Percentiles rank a stretch among this genome's conserved stretches.
Evolutionary conservation across 2,888 invertebrate genomes (phyloP).

Genomic region (Scaeva pyrastri): DNA sequence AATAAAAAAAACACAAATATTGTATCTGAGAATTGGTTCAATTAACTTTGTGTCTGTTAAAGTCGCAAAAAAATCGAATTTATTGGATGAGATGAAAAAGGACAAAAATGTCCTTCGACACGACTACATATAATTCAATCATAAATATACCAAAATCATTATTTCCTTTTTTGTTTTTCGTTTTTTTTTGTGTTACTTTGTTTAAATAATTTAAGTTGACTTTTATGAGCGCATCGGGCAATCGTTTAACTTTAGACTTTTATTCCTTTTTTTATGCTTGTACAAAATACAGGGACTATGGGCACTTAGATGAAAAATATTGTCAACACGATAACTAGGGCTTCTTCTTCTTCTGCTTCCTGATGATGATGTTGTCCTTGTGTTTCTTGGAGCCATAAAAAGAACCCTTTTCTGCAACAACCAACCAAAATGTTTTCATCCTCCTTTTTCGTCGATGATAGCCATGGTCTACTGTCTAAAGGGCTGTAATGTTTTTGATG

Average conservation of each 20-base stretch:
- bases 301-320: not conserved
- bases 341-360: not conserved
- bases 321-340: conserved; percentile 9
- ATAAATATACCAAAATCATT: not conserved
- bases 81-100: not conserved
- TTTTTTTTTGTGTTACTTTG: not conserved
- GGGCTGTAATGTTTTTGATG: not conserved
- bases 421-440: not conserved
- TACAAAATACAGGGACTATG: too few relatives aligned
- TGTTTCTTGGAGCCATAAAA: not conserved
- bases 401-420: conserved; percentile 4
- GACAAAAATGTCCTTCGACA: conserved; percentile 15
- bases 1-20: not conserved
- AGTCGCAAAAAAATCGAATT: not conserved
- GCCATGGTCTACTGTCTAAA: too few relatives aligned
- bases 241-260: not conserved
- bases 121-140: conserved; percentile 5
- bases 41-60: not conserved
- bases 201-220: conserved; percentile 3
- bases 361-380: conserved; percentile 5
- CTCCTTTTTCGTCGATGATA: not conserved
- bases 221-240: not conserved
- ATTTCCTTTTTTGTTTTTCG: not conserved
- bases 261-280: too few relatives aligned
- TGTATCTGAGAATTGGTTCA: not conserved